These are phyloP conservation scores for Malurus leucopterus DNA, from an alignment of 2,797 vertebrate genomes.

Conservation along the genomic window DNA sequence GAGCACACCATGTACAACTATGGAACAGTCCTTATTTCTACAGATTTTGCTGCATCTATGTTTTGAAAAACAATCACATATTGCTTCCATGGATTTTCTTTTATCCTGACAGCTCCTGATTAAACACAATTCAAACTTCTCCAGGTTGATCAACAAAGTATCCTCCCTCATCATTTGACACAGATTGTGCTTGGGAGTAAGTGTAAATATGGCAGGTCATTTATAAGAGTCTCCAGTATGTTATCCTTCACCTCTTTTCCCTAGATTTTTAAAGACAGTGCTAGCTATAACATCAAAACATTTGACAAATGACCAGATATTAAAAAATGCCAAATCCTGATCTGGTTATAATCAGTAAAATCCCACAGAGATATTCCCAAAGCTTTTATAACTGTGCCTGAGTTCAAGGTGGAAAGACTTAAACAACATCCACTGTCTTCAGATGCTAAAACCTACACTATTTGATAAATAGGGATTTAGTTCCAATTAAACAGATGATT, in stretches of 20 bases:
- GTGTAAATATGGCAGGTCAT: neutral
- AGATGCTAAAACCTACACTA: neutral
- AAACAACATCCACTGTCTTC: neutral
- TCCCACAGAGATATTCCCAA: neutral
- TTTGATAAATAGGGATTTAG: slow-evolving; percentile 35
- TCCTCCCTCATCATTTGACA: neutral
- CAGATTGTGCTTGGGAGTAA: neutral
- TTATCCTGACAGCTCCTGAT: neutral
- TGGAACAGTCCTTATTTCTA: neutral
- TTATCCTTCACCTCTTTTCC: neutral
- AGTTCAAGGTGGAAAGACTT: neutral
- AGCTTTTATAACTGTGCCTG: neutral
- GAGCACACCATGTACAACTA: neutral
- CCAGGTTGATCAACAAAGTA: neutral
- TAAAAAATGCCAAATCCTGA: neutral
- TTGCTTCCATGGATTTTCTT: neutral
- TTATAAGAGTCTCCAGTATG: neutral
- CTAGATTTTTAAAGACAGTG: neutral
- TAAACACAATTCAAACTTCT: neutral
- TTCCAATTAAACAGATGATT: slow-evolving; percentile 37
- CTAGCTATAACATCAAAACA: neutral
- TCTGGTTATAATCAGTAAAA: neutral
- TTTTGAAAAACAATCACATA: neutral
- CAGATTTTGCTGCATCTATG: neutral
- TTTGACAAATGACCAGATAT: neutral